phyloP scores from a whole-genome alignment of 2,888 invertebrate species.

The Mythimna loreyi region DNA sequence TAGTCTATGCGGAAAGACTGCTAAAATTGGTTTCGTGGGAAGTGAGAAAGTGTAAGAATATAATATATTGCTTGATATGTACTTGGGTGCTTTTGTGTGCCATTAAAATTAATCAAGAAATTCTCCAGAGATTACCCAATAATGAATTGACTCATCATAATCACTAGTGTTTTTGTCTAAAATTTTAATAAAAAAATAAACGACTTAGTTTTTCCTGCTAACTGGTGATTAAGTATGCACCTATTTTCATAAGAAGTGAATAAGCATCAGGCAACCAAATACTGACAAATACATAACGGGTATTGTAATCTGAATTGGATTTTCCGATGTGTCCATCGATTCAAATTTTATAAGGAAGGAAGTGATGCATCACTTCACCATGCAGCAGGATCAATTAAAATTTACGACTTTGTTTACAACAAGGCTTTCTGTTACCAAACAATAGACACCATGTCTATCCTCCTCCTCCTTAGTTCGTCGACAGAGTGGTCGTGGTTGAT shows the following conservation, averaged over 20 bases:
- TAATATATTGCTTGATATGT: constrained; percentile 27
- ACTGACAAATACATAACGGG: background rate
- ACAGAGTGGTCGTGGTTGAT: too few relatives aligned
- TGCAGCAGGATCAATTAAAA: background rate
- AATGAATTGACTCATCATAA: background rate
- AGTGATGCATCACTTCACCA: too few relatives aligned
- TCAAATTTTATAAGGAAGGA: constrained; percentile 20
- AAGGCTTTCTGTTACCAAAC: too few relatives aligned
- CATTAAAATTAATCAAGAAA: background rate
- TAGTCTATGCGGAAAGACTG: constrained; percentile 87
- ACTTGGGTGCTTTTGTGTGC: constrained; percentile 1
- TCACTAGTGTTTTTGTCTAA: background rate
- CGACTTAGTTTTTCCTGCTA: background rate
- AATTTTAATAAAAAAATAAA: too few relatives aligned
- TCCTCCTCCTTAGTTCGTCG: too few relatives aligned
- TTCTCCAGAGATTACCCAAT: background rate
- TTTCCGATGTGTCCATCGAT: background rate
- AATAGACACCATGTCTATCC: too few relatives aligned
- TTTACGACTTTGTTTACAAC: background rate
- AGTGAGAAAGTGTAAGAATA: constrained; percentile 55
- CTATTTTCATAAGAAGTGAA: background rate
- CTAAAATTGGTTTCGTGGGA: constrained; percentile 74
- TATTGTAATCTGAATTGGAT: background rate
- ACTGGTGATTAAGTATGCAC: background rate
- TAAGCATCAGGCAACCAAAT: background rate